Evolutionary conservation across 2,113 vertebrate species (phyloP).

Genomic region (Neodontobutis hainanensis): DNA sequence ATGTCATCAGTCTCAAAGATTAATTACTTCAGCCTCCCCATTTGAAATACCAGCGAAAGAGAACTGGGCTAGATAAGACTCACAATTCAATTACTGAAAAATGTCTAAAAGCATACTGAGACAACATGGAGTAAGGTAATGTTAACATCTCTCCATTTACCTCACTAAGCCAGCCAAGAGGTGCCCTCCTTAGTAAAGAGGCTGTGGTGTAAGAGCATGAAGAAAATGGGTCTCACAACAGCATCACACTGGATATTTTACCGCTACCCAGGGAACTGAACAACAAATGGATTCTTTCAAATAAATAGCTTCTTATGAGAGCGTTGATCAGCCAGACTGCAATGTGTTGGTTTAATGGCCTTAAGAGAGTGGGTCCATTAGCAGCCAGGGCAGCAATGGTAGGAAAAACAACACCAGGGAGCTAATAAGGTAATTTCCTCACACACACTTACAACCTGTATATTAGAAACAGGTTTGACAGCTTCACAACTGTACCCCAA

Average conservation of each 20-base stretch:
- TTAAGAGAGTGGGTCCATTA: conserved; percentile 28
- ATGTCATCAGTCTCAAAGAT: too few species aligned
- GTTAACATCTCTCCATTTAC: not conserved
- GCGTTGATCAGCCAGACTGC: conserved; percentile 30
- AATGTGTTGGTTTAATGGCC: conserved; percentile 33
- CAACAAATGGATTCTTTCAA: conserved; percentile 45
- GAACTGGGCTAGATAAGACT: not conserved
- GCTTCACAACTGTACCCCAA: not conserved
- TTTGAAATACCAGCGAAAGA: too few species aligned
- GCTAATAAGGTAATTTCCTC: not conserved
- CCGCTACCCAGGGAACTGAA: conserved; percentile 33
- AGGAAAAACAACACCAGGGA: not conserved
- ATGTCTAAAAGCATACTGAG: not conserved
- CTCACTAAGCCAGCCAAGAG: not conserved
- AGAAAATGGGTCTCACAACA: conserved; percentile 1
- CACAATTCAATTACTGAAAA: not conserved
- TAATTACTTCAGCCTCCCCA: too few species aligned
- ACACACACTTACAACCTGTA: conserved; percentile 8
- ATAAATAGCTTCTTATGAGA: conserved; percentile 47
- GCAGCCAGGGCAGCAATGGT: not conserved
- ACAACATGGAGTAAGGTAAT: not conserved
- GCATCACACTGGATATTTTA: conserved; percentile 11
- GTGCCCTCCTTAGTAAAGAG: conserved; percentile 1
- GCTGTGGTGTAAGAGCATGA: conserved; percentile 4
- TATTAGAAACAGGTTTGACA: not conserved